phyloP scores from a whole-genome alignment of 2,797 vertebrate species.

The Syngnathus rostellatus region DNA sequence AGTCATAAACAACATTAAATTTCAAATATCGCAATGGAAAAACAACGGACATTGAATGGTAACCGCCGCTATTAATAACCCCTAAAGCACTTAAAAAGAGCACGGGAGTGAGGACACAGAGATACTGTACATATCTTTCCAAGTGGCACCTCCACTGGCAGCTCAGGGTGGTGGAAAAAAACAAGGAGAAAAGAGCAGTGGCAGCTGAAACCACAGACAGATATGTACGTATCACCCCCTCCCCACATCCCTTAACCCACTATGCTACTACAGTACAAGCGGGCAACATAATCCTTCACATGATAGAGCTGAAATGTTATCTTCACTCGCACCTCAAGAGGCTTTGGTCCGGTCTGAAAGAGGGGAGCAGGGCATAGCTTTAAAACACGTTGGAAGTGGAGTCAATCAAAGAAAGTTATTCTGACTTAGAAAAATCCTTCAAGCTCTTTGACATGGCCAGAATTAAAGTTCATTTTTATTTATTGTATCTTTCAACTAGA shows the following conservation, averaged over 20 bases:
- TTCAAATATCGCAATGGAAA: slow-evolving; percentile 40
- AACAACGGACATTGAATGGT: slow-evolving; percentile 38
- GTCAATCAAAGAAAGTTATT: slow-evolving; percentile 33
- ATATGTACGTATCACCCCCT: slow-evolving; percentile 72
- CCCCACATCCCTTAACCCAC: slow-evolving; percentile 7
- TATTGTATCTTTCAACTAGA: neutral
- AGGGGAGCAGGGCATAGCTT: slow-evolving; percentile 60
- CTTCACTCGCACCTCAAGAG: slow-evolving; percentile 68
- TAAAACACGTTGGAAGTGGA: slow-evolving; percentile 68
- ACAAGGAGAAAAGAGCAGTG: slow-evolving; percentile 27
- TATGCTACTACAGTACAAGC: slow-evolving; percentile 57
- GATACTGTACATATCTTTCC: slow-evolving; percentile 56
- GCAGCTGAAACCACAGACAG: slow-evolving; percentile 58
- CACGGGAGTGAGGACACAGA: slow-evolving; percentile 48
- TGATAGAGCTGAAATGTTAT: slow-evolving; percentile 76
- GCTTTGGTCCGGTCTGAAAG: slow-evolving; percentile 46
- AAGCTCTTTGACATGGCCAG: neutral
- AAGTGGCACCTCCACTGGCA: slow-evolving; percentile 58
- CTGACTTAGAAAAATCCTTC: slow-evolving; percentile 16
- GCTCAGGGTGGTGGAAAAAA: slow-evolving; percentile 40
- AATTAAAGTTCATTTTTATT: neutral
- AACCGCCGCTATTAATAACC: slow-evolving; percentile 58
- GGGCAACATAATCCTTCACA: slow-evolving; percentile 70
- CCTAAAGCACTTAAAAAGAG: slow-evolving; percentile 52
- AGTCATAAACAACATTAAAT: slow-evolving; percentile 22